phyloP scores from a whole-genome alignment of 2,888 invertebrate genomes.

The Netelia virgata region DNA sequence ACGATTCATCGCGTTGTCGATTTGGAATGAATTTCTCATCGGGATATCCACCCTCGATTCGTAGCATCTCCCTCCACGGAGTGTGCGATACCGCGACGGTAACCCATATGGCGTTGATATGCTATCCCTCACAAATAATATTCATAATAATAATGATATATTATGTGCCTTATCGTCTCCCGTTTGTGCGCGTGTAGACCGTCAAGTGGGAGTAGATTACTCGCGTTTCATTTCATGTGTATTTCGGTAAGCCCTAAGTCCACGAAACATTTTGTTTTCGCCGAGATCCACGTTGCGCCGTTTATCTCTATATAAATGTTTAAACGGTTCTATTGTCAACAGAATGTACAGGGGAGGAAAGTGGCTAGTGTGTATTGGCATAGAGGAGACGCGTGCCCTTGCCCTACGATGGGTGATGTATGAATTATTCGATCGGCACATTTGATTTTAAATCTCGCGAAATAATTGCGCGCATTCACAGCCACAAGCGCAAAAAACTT shows the following conservation, averaged over 20 bases:
- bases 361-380: too few relatives aligned
- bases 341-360: too few relatives aligned
- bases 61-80: too few relatives aligned
- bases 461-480: constrained; percentile 29
- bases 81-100: not conserved
- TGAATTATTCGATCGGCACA: constrained; percentile 25
- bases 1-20: too few relatives aligned
- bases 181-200: constrained; percentile 39
- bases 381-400: too few relatives aligned
- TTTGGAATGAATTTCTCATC: too few relatives aligned
- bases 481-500: not conserved
- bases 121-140: constrained; percentile 35
- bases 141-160: constrained; percentile 59
- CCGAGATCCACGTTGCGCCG: not conserved
- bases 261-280: not conserved
- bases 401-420: not conserved
- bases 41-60: too few relatives aligned
- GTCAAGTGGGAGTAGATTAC: constrained; percentile 16
- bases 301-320: not conserved
- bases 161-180: constrained; percentile 73
- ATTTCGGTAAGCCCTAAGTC: not conserved
- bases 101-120: not conserved
- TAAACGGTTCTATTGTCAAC: not conserved
- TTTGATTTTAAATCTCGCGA: constrained; percentile 35
- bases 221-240: not conserved